A percentile compares a stretch with the other conserved stretches of the same genome.
Conservation (phyloP, 1,140 invertebrate species). For the Cotesia typhae region DNA sequence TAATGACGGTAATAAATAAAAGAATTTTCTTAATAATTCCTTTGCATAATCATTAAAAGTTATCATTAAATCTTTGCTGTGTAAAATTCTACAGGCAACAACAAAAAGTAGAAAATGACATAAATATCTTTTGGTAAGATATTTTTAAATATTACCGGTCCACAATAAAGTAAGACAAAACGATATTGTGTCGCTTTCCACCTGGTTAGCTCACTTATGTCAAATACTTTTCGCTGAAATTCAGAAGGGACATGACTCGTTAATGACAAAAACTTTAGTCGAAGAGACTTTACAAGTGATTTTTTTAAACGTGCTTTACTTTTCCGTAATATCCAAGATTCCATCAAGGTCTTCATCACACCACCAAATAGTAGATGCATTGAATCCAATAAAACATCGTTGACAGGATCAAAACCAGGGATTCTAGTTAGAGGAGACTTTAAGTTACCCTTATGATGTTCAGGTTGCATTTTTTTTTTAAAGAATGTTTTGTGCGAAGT, state of each 20-base stretch:
- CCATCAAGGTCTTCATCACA: slow-evolving; percentile 39
- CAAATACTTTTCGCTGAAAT: slow-evolving; percentile 34
- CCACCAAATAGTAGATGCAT: slow-evolving; percentile 41
- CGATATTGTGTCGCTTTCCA: slow-evolving; percentile 37
- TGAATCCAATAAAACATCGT: slow-evolving; percentile 34
- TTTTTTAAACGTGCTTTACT: slow-evolving; percentile 29
- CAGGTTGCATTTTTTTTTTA: slow-evolving; percentile 34
- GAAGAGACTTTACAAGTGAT: slow-evolving; percentile 16
- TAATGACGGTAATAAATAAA: slow-evolving; percentile 25
- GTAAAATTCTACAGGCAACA: slow-evolving; percentile 33
- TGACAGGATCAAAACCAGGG: slow-evolving; percentile 34
- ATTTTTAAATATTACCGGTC: slow-evolving; percentile 15
- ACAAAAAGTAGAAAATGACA: slow-evolving; percentile 25
- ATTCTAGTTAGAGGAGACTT: slow-evolving; percentile 32
- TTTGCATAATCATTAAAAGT: slow-evolving; percentile 26
- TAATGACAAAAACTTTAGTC: slow-evolving; percentile 12
- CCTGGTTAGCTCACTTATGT: slow-evolving; percentile 17
- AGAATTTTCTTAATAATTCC: slow-evolving; percentile 25
- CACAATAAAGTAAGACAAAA: slow-evolving; percentile 30
- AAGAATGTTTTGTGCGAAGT: slow-evolving; percentile 37
- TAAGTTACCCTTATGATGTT: slow-evolving; percentile 33
- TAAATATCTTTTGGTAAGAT: slow-evolving; percentile 13
- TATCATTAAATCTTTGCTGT: slow-evolving; percentile 10
- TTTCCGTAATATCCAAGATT: slow-evolving; percentile 32
- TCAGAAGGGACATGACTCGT: slow-evolving; percentile 30